Evolutionary conservation across 92 coral and sea anemone genomes (phyloP), one percentile per base, ranked within the genome.

Genomic region (Paramuricea clavata): DNA sequence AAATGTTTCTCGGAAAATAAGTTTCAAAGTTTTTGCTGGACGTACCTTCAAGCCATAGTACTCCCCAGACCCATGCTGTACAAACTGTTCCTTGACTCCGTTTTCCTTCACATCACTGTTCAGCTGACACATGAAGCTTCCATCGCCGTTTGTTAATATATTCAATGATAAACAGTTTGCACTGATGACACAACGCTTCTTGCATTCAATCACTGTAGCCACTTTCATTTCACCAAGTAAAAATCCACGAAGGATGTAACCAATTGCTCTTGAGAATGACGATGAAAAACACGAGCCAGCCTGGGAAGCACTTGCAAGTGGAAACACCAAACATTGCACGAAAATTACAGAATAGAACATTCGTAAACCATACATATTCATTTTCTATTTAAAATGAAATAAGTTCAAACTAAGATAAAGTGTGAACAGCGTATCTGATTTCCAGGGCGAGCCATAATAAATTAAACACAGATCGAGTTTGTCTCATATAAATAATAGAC

Each of bases 121-220:
- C 28, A 70, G 25, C 22, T 70, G 76, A 70, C 76, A 70, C 52
- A 70, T 19, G 49, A 34, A 30, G 27, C 76, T 70, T 39, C 76
- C 76, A n/a, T 70, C 76, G 10, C 41, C 4, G 30, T 70, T 70
- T 16, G n/a, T n/a, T n/a, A n/a, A n/a, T n/a, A n/a, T n/a, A n/a
- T n/a, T n/a, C n/a, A n/a, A n/a, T n/a, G n/a, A n/a, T n/a, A n/a
- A n/a, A n/a, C n/a, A n/a, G n/a, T n/a, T n/a, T n/a, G n/a, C n/a
- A n/a, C n/a, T n/a, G 43, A 19, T 21, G 6, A 31, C 49, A 32
- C 76, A 70, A 17, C 49, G 19, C 6, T 31, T 70, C 27, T 43
- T 31, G 49, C 76, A 70, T 31, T 70, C 44, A 30, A 70, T 30
- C 12, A 34, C 26, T 1, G 43, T 3, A 6, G 25, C 12, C 4